Evolutionary conservation across 2,113 vertebrate genomes (phyloP).

Genomic region (Osmerus eperlanus): DNA sequence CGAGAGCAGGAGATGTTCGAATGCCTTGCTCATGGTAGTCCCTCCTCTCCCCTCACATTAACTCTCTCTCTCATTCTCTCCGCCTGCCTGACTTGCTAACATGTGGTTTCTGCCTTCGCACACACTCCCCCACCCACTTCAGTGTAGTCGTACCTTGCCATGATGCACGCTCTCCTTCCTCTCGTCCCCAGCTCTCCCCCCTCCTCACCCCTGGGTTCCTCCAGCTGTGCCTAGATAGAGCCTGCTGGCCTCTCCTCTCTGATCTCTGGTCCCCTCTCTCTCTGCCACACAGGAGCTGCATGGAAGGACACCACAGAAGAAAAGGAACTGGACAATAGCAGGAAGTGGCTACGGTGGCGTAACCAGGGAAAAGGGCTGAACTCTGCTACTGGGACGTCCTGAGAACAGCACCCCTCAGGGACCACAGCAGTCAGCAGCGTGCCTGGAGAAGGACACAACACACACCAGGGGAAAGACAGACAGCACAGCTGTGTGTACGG

Average conservation of each 20-base stretch:
- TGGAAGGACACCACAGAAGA: slow-evolving; percentile 31
- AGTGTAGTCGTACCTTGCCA: slow-evolving; percentile 23
- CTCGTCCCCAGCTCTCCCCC: neutral
- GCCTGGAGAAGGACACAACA: too few relatives aligned
- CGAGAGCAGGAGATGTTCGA: slow-evolving; percentile 26
- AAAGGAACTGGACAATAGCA: slow-evolving; percentile 79
- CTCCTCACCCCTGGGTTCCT: slow-evolving; percentile 24
- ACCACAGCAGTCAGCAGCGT: neutral
- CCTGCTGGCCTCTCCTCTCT: slow-evolving; percentile 7
- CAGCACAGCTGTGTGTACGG: too few relatives aligned
- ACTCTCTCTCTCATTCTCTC: slow-evolving; percentile 8
- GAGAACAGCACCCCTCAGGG: slow-evolving; percentile 48
- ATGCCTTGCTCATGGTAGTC: slow-evolving; percentile 58
- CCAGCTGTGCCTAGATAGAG: neutral
- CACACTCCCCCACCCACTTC: slow-evolving; percentile 45
- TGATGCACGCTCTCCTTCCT: slow-evolving; percentile 37
- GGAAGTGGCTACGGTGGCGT: slow-evolving; percentile 64
- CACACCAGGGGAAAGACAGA: too few relatives aligned
- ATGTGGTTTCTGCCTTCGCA: slow-evolving; percentile 54
- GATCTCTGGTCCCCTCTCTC: slow-evolving; percentile 20
- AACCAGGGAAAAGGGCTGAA: slow-evolving; percentile 73
- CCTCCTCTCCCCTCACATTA: slow-evolving; percentile 15
- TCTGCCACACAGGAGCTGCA: slow-evolving; percentile 33
- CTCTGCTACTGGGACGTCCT: slow-evolving; percentile 60
- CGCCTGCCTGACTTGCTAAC: slow-evolving; percentile 49